phyloP scores from a whole-genome alignment of 1,140 invertebrate species.

The Temnothorax longispinosus region DNA sequence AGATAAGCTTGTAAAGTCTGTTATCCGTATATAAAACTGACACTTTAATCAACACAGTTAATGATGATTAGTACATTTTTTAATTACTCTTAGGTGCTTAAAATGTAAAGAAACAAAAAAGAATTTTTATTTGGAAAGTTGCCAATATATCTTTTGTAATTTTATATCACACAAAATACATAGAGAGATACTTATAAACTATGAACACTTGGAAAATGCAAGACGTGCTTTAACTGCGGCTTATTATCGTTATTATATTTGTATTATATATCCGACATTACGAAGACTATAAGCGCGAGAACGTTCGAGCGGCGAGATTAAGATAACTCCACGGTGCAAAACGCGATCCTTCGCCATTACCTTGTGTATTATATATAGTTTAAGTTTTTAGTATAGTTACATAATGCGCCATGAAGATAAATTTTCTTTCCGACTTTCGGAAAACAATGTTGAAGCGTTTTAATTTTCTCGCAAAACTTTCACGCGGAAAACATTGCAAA shows the following conservation, averaged over 20 bases:
- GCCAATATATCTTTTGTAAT: not conserved
- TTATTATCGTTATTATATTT: slow-evolving; percentile 38
- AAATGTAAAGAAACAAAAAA: not conserved
- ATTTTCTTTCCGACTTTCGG: slow-evolving; percentile 37
- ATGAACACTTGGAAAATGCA: not conserved
- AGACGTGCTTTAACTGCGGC: not conserved
- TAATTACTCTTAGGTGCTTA: not conserved
- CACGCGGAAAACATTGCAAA: not conserved
- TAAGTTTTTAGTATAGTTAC: slow-evolving; percentile 28
- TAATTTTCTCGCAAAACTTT: slow-evolving; percentile 54
- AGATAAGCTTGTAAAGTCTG: slow-evolving; percentile 1
- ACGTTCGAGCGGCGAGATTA: slow-evolving; percentile 11
- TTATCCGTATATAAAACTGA: slow-evolving; percentile 1
- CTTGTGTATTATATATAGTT: slow-evolving; percentile 22
- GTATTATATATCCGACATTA: not conserved
- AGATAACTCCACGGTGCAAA: slow-evolving; percentile 11
- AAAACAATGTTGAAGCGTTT: slow-evolving; percentile 35
- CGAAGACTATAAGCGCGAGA: not conserved
- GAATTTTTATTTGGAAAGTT: not conserved
- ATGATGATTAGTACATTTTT: not conserved
- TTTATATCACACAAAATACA: not conserved
- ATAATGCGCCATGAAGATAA: not conserved
- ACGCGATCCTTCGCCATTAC: not conserved
- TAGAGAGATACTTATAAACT: not conserved
- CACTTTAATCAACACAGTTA: not conserved